Conservation (phyloP, 1,140 invertebrate species). For the Campoletis sonorensis region DNA sequence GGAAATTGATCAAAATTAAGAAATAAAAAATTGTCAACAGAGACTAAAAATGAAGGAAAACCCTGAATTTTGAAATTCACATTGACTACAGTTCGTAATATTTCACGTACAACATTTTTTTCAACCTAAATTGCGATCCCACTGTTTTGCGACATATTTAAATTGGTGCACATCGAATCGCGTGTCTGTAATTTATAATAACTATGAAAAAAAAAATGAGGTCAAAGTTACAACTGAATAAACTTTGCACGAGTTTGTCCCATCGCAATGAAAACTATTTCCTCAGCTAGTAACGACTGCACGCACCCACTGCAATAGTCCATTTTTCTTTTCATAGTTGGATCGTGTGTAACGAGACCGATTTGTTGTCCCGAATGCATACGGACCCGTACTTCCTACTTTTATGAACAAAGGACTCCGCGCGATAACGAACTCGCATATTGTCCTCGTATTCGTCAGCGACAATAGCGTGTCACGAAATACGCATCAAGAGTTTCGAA, state of each 20-base stretch:
- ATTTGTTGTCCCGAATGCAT: neutral
- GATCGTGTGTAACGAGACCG: neutral
- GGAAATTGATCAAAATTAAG: too few species aligned
- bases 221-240: neutral
- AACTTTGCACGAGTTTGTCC: neutral
- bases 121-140: neutral
- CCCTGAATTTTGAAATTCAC: too few species aligned
- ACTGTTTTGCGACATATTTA: neutral
- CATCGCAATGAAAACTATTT: neutral
- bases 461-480: neutral
- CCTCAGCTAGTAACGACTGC: neutral
- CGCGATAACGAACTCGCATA: neutral
- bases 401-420: neutral
- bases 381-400: constrained; percentile 18
- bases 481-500: constrained; percentile 7
- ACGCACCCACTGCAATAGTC: neutral
- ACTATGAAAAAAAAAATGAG: neutral
- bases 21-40: too few species aligned
- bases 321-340: neutral
- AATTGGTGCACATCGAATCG: neutral
- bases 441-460: neutral
- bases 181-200: neutral
- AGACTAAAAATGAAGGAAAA: too few species aligned
- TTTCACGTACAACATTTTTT: neutral
- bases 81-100: neutral